A percentile compares a stretch with the other conserved stretches of the same genome.
These are phyloP conservation scores for Eremophila alpestris DNA, from an alignment of 2,797 vertebrate species.

Conservation along the genomic window DNA sequence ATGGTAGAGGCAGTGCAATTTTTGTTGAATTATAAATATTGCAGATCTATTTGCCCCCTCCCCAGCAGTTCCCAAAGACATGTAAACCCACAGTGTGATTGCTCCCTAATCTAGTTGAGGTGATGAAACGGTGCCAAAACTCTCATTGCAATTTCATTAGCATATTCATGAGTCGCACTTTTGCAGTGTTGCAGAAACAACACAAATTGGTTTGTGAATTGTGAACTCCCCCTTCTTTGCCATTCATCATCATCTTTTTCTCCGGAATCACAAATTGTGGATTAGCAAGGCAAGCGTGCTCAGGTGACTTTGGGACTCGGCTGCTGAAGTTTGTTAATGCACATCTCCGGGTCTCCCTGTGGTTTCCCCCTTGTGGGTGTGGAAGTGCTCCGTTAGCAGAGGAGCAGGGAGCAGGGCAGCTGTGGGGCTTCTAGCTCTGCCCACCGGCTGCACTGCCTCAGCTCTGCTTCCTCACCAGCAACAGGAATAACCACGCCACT, in stretches of 20 bases:
- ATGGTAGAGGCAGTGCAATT: constrained; percentile 51
- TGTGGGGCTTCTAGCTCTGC: not conserved
- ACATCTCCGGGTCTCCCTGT: not conserved
- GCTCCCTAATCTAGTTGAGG: constrained; percentile 73
- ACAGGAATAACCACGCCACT: rapidly evolving
- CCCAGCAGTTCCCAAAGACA: constrained; percentile 64
- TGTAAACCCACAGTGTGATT: constrained; percentile 67
- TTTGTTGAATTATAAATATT: constrained; percentile 71
- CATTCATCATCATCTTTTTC: not conserved
- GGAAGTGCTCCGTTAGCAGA: rapidly evolving
- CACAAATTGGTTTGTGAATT: constrained; percentile 81
- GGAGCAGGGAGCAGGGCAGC: not conserved
- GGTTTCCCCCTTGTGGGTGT: not conserved
- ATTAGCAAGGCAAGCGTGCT: constrained; percentile 47
- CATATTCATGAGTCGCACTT: constrained; percentile 81
- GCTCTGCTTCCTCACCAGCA: not conserved
- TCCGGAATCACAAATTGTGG: constrained; percentile 58
- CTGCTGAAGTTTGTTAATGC: not conserved
- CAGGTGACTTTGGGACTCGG: constrained; percentile 36
- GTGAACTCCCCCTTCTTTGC: constrained; percentile 76
- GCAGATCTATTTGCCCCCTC: constrained; percentile 5
- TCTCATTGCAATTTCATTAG: constrained; percentile 80
- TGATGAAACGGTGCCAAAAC: constrained; percentile 80
- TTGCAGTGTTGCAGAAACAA: constrained; percentile 84
- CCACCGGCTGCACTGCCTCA: too few relatives aligned